Evolutionary conservation across 35 echinoderm and acorn worm genomes (phyloP), one percentile per base, ranked within the genome.

Genomic region (Holothuria glaberrima): DNA sequence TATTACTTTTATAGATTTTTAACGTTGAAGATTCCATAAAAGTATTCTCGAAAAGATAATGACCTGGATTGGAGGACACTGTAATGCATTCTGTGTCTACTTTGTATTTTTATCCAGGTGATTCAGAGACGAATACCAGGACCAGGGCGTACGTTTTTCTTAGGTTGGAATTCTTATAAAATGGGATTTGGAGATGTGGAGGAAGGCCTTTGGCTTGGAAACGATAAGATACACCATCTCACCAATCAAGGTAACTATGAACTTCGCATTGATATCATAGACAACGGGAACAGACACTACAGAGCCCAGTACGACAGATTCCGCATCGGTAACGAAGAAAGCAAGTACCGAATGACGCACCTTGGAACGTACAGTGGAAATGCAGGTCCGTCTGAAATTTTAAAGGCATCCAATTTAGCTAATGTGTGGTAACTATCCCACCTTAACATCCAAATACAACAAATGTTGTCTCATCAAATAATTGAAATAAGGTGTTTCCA

Each of bases 221-320:
- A 92, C 27, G 94, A 95, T 45, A 91, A 95, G 12, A 73, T 95
- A n/a, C 94, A 95, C 54, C 86, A 90, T 9, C 86, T 95, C 6
- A 95, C 94, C 4, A 68, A 75, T 1, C 94, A 95, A 34, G 86
- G 77, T 41, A 90, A 92, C 52, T 95, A 95, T 58, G 59, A 95
- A 58, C 78, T 95, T 0, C 35, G 90, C 1, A 75, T 95, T 45
- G 86, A 89, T n/a, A 50, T 95, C 19, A 68, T 83, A 21, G 90
- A 92, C 74, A 92, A 92, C 36, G 60, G 81, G 31, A 72, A 63
- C 50, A 69, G 86, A 17, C 33, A 48, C 4, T 67, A 62, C 10
- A 75, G 60, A 30, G 94, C 94, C 0, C 54, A 76, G 5, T 95
- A 95, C 35, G 67, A 65, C 57, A 17, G 89, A 16, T 95, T 95